phyloP scores from a whole-genome alignment of 2,888 invertebrate genomes.

The Hirtodrosophila duncani region DNA sequence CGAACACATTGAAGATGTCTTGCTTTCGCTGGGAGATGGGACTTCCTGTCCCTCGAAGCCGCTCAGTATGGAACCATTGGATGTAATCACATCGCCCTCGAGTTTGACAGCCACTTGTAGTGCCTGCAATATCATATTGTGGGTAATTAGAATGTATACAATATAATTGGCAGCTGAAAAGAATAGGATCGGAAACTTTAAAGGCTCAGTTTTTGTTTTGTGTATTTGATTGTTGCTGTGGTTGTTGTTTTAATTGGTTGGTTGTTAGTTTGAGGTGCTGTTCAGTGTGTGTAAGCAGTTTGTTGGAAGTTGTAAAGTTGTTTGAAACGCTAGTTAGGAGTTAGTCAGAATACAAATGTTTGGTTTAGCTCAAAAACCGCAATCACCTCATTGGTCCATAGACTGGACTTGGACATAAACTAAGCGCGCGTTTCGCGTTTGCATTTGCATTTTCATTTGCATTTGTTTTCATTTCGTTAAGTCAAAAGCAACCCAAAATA shows the following conservation, averaged over 20 bases:
- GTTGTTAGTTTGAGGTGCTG: slow-evolving; percentile 6
- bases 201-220: slow-evolving; percentile 29
- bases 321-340: slow-evolving; percentile 19
- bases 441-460: slow-evolving; percentile 40
- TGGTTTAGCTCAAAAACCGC: slow-evolving; percentile 58
- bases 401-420: slow-evolving; percentile 79
- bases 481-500: slow-evolving; percentile 65
- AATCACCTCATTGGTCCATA: slow-evolving; percentile 79
- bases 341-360: slow-evolving; percentile 40
- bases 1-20: slow-evolving; percentile 78
- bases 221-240: slow-evolving; percentile 20
- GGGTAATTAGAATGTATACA: slow-evolving; percentile 22
- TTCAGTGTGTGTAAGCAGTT: slow-evolving; percentile 25
- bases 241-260: slow-evolving; percentile 8
- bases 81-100: slow-evolving; percentile 98
- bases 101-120: slow-evolving; percentile 95
- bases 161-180: slow-evolving; percentile 6
- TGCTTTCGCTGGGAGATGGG: slow-evolving; percentile 76
- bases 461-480: slow-evolving; percentile 57
- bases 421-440: slow-evolving; percentile 57
- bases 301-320: slow-evolving; percentile 38
- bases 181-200: slow-evolving; percentile 17
- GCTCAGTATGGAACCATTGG: slow-evolving; percentile 92
- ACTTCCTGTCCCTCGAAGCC: slow-evolving; percentile 80
- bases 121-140: slow-evolving; percentile 82